Conservation (phyloP, 2,113 vertebrate genomes). For the Heterotilapia buettikoferi region DNA sequence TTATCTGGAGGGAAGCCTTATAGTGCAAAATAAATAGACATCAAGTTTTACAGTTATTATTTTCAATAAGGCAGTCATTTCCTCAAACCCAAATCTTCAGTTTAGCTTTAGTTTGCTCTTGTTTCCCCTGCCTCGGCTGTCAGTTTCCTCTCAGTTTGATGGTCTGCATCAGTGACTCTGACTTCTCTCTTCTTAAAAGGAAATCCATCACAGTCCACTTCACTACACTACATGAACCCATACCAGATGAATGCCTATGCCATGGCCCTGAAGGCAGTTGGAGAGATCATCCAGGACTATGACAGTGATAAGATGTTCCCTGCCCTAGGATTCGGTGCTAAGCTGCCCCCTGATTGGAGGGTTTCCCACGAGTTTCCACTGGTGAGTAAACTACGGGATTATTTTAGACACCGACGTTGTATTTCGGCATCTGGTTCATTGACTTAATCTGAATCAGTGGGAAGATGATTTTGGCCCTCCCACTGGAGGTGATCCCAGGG, state of each 20-base stretch:
- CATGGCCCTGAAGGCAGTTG: conserved; percentile 89
- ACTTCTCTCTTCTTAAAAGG: conserved; percentile 60
- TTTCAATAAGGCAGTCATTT: neutral
- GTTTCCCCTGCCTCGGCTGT: conserved; percentile 1
- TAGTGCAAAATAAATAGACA: neutral
- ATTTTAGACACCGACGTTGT: neutral
- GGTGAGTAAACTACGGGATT: conserved; percentile 65
- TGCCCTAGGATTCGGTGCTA: conserved; percentile 88
- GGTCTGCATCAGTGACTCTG: conserved; percentile 34
- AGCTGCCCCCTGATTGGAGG: conserved; percentile 86
- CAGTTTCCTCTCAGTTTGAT: neutral
- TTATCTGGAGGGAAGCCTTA: fast-evolving
- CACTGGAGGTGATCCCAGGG: neutral
- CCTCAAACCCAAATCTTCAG: neutral
- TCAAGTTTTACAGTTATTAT: neutral
- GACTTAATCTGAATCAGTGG: neutral
- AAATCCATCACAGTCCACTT: conserved; percentile 91
- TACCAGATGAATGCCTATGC: conserved; percentile 95
- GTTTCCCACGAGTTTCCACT: conserved; percentile 91
- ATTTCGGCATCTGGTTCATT: neutral
- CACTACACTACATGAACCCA: conserved; percentile 94
- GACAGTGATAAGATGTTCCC: conserved; percentile 97
- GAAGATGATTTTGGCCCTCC: neutral
- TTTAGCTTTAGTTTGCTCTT: neutral
- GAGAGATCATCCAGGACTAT: conserved; percentile 95